Conservation (phyloP, 2,113 vertebrate genomes). For the Panthera tigris region DNA sequence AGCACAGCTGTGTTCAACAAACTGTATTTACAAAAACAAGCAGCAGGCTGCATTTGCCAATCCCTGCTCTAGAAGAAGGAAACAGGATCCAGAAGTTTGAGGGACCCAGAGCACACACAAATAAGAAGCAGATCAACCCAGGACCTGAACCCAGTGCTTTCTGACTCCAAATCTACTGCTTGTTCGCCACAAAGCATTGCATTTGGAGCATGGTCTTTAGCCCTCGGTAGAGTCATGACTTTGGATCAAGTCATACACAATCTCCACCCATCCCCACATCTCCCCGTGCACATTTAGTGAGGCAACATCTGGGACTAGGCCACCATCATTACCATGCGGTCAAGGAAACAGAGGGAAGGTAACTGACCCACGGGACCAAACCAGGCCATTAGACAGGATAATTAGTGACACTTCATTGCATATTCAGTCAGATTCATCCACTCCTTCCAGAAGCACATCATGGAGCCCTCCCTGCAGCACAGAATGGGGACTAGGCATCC, state of each 20-base stretch:
- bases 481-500: neutral
- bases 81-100: neutral
- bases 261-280: neutral
- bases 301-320: neutral
- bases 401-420: neutral
- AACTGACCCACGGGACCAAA: neutral
- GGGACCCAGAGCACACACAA: neutral
- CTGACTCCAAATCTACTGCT: neutral
- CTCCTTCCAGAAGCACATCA: slow-evolving; percentile 27
- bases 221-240: neutral
- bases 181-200: neutral
- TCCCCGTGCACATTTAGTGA: neutral
- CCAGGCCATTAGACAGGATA: neutral
- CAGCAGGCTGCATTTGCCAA: neutral
- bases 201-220: neutral
- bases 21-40: slow-evolving; percentile 42
- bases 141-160: neutral
- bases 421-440: neutral
- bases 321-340: neutral
- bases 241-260: neutral
- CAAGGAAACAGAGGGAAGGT: neutral
- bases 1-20: neutral
- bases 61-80: neutral
- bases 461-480: neutral
- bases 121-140: neutral